Evolutionary conservation across 2,113 vertebrate species (phyloP).

Genomic region (Calyptomena viridis): DNA sequence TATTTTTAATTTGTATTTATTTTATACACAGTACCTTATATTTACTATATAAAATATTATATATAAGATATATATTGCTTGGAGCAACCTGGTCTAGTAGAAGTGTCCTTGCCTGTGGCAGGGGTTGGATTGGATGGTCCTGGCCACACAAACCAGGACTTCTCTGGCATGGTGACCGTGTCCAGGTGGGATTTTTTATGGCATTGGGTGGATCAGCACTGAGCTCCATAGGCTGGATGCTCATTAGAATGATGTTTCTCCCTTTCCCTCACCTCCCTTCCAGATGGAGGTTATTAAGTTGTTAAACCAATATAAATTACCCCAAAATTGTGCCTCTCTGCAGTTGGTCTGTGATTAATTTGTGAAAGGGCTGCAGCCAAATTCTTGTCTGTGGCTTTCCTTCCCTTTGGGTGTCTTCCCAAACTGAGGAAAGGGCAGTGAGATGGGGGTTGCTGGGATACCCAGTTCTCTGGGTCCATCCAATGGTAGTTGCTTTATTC

Average conservation of each 20-base stretch:
- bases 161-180: not conserved
- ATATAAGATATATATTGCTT: no score
- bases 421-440: not conserved
- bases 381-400: not conserved
- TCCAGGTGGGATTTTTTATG: not conserved
- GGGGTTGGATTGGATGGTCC: no score
- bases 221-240: not conserved
- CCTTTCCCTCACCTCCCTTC: not conserved
- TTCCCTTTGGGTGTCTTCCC: not conserved
- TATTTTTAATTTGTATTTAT: no score
- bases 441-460: not conserved
- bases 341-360: not conserved
- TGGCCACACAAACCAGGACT: not conserved
- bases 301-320: not conserved
- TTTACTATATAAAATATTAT: no score
- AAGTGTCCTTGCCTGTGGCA: not conserved
- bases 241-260: not conserved
- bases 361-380: not conserved
- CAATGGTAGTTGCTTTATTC: not conserved
- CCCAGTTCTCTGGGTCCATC: no score
- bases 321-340: not conserved
- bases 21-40: no score
- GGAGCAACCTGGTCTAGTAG: not conserved
- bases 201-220: accelerated
- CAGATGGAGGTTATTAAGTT: slow-evolving; percentile 52